Conservation (phyloP, 2,113 vertebrate species). For the Halcyon senegalensis region DNA sequence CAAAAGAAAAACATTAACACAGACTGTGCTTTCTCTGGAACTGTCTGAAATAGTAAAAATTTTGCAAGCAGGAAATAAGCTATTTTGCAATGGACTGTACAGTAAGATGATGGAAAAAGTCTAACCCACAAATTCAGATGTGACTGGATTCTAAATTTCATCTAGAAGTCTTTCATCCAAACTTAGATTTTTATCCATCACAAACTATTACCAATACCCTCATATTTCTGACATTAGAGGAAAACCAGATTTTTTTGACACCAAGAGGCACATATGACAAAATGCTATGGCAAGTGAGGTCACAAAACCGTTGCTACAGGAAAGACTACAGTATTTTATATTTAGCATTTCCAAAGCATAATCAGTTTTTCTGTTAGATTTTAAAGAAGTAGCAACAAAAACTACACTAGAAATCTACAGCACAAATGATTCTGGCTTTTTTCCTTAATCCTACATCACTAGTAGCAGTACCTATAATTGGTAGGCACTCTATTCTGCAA, state of each 20-base stretch:
- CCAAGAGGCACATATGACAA: neutral
- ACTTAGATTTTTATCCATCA: neutral
- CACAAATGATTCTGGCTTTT: neutral
- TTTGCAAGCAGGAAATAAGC: neutral
- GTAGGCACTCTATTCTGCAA: neutral
- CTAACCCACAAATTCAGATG: neutral
- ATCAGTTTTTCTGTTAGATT: neutral
- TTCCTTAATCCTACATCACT: neutral
- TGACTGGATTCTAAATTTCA: neutral
- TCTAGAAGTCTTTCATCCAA: neutral
- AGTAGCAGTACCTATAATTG: neutral
- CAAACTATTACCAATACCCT: neutral
- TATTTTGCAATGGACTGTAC: neutral
- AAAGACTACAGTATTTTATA: neutral
- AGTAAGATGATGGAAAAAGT: neutral
- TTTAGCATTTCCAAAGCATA: neutral
- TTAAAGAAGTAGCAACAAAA: neutral
- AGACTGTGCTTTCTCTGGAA: neutral
- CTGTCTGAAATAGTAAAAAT: neutral
- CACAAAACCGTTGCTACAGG: neutral
- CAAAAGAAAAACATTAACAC: neutral
- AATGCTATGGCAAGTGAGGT: neutral
- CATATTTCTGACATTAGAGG: neutral
- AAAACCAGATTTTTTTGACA: neutral
- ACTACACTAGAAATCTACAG: neutral